Conservation (phyloP, 1,140 invertebrate species). For the Heliconius melpomene region DNA sequence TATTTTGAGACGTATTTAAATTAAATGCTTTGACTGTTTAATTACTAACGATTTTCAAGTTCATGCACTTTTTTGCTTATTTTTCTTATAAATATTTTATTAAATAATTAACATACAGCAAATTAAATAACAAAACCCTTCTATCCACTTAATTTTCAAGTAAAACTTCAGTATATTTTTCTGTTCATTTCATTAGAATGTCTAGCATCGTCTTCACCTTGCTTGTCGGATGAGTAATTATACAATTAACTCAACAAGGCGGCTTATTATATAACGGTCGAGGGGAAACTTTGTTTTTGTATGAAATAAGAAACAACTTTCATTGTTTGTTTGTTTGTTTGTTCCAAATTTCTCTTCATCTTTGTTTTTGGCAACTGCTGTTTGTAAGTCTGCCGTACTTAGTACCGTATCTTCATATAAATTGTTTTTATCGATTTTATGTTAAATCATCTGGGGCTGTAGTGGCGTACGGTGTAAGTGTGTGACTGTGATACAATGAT, state of each 20-base stretch:
- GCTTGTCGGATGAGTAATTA: conserved; percentile 62
- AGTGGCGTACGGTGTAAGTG: no score
- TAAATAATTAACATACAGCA: neutral
- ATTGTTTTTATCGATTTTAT: conserved; percentile 40
- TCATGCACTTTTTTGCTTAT: neutral
- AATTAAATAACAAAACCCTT: neutral
- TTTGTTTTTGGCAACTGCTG: conserved; percentile 46
- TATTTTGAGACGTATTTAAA: no score
- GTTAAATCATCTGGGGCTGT: neutral
- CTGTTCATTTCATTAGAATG: conserved; percentile 29
- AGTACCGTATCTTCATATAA: conserved; percentile 38
- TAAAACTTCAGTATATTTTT: conserved; percentile 21
- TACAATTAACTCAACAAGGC: conserved; percentile 69
- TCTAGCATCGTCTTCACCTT: conserved; percentile 43
- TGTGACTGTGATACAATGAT: no score
- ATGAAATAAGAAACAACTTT: conserved; percentile 58
- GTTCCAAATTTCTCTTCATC: conserved; percentile 47
- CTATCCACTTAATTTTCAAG: neutral
- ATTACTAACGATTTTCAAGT: no score
- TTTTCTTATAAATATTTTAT: neutral
- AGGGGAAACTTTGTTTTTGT: conserved; percentile 59
- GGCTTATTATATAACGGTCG: conserved; percentile 57
- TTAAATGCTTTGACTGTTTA: no score
- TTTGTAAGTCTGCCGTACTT: conserved; percentile 39
- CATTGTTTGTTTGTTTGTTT: conserved; percentile 60